Conservation (phyloP, 2,113 vertebrate species). For the Microcebus ravelobensis region DNA sequence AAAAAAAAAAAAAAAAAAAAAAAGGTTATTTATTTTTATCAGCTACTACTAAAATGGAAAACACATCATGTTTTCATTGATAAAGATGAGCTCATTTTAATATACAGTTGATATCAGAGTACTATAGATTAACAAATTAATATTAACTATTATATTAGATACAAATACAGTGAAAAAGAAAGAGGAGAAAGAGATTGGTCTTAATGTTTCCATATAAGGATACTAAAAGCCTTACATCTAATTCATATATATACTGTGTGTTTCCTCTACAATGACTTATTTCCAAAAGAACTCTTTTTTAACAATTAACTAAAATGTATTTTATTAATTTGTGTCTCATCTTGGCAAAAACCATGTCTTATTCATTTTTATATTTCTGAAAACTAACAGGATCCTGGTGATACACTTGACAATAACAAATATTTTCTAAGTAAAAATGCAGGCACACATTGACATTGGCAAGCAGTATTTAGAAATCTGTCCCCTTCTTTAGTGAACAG, state of each 20-base stretch:
- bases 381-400: neutral
- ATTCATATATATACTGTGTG: neutral
- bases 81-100: conserved; percentile 38
- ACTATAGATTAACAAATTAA: neutral
- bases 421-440: neutral
- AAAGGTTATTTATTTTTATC: neutral
- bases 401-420: neutral
- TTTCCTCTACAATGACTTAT: neutral
- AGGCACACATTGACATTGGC: neutral
- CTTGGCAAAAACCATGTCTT: neutral
- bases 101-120: neutral
- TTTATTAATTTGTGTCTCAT: neutral
- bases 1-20: no score
- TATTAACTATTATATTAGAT: neutral
- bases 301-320: neutral
- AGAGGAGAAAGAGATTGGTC: neutral
- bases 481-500: neutral
- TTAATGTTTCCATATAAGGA: neutral
- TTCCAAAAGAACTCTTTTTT: neutral
- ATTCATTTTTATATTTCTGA: neutral
- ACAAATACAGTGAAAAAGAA: neutral
- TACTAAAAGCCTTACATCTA: neutral
- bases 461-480: neutral
- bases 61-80: neutral
- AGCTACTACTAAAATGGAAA: neutral